These are phyloP conservation scores for Cyprinella venusta DNA, from an alignment of 2,797 vertebrate species.

Conservation along the genomic window DNA sequence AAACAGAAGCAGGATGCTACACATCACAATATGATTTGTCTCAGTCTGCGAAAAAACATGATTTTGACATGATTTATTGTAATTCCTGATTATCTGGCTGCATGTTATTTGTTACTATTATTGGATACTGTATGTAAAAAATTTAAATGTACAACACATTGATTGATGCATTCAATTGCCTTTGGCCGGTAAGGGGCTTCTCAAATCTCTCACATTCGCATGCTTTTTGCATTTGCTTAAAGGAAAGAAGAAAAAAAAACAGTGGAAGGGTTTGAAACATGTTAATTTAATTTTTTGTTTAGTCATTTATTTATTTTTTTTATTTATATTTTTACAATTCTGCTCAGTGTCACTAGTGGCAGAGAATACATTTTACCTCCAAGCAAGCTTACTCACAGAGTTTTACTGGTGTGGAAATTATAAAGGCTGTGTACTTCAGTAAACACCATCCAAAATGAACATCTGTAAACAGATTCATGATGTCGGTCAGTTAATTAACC, in stretches of 20 bases:
- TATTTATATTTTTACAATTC: not conserved
- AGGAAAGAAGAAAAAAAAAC: not conserved
- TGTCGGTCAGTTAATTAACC: not conserved
- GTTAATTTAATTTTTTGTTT: not conserved
- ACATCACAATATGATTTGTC: not conserved
- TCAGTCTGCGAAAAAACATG: not conserved
- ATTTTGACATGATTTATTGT: not conserved
- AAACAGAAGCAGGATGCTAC: not conserved
- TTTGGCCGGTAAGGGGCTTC: not conserved
- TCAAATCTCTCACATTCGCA: not conserved
- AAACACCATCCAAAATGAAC: not conserved
- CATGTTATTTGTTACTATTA: not conserved
- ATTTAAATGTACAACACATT: not conserved
- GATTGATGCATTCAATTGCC: not conserved
- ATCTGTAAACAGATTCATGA: not conserved
- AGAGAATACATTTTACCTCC: not conserved
- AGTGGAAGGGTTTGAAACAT: not conserved
- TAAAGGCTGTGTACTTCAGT: not conserved
- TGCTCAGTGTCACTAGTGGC: not conserved
- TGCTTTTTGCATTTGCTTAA: not conserved
- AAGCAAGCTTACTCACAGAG: not conserved
- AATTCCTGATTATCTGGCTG: not conserved
- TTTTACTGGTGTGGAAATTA: not conserved
- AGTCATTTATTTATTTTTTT: not conserved
- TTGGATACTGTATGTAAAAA: not conserved